These are phyloP conservation scores for Drosophila trapezifrons DNA, from an alignment of 1,140 invertebrate genomes.

Conservation along the genomic window DNA sequence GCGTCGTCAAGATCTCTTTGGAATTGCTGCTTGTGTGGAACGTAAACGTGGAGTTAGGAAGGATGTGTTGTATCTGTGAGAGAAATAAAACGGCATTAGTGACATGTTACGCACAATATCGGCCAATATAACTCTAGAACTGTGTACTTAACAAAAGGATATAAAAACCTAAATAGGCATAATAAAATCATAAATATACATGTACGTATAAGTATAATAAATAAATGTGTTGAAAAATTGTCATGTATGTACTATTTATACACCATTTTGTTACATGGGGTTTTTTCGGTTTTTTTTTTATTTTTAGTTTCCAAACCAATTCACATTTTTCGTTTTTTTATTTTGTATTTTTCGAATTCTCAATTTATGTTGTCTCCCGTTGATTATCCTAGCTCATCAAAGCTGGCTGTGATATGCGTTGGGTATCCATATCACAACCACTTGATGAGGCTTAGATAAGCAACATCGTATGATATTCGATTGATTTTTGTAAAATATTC, in stretches of 20 bases:
- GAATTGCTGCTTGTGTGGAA: conserved; percentile 60
- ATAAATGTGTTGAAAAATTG: conserved; percentile 14
- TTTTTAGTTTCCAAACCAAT: conserved; percentile 52
- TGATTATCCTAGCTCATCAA: conserved; percentile 91
- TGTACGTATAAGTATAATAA: conserved; percentile 9
- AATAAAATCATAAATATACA: conserved; percentile 43
- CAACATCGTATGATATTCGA: conserved; percentile 69
- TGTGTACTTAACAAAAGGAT: conserved; percentile 36
- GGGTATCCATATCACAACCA: conserved; percentile 91
- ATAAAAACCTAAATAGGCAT: conserved; percentile 35
- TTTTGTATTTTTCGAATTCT: conserved; percentile 24
- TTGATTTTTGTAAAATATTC: conserved; percentile 20
- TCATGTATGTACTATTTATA: conserved; percentile 13
- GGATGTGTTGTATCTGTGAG: conserved; percentile 65
- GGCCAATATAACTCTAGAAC: conserved; percentile 11
- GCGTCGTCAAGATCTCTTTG: conserved; percentile 70
- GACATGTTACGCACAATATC: background rate
- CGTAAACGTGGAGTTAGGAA: conserved; percentile 44
- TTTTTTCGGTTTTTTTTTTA: background rate
- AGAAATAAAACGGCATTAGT: conserved; percentile 64
- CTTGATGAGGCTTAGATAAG: conserved; percentile 87
- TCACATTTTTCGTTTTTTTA: conserved; percentile 42
- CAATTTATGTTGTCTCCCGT: conserved; percentile 74
- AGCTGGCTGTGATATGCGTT: conserved; percentile 95
- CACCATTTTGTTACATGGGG: conserved; percentile 26